These are phyloP conservation scores for Brienomyrus longianalis DNA, from an alignment of 2,113 vertebrate species.

Conservation along the genomic window DNA sequence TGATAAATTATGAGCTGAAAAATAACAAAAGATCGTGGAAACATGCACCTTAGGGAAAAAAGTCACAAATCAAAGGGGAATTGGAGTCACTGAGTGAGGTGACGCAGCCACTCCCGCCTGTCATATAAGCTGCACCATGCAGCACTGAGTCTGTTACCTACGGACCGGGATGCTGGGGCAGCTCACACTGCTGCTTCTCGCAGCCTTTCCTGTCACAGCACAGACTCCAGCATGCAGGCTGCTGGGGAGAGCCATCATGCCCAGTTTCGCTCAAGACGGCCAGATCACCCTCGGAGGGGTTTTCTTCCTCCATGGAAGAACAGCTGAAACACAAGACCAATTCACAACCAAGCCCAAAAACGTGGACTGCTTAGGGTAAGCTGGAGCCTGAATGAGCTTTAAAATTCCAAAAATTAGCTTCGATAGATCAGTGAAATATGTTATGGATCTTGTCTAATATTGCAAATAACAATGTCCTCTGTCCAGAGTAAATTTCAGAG, in stretches of 20 bases:
- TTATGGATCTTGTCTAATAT: background rate
- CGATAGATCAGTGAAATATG: background rate
- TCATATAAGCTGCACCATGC: slow-evolving; percentile 3
- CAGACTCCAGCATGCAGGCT: slow-evolving; percentile 9
- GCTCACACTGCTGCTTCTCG: background rate
- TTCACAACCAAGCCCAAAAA: slow-evolving; percentile 2
- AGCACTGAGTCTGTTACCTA: background rate
- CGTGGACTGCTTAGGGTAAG: slow-evolving; percentile 4
- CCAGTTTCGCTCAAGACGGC: slow-evolving; percentile 7
- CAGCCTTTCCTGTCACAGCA: background rate
- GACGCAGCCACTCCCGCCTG: background rate
- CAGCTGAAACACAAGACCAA: background rate
- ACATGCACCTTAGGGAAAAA: background rate
- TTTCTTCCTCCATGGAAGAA: background rate
- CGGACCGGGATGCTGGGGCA: background rate
- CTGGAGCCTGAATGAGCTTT: background rate
- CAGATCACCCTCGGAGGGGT: slow-evolving; percentile 4
- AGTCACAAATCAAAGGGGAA: background rate
- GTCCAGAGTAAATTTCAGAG: slow-evolving; percentile 41
- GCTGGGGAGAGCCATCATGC: background rate
- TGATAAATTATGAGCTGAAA: background rate
- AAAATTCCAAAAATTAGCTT: background rate
- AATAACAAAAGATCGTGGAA: background rate
- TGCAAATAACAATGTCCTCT: background rate
- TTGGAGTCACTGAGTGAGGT: background rate